phyloP scores from a whole-genome alignment of 2,888 invertebrate species.

The Cheilosia vulpina region DNA sequence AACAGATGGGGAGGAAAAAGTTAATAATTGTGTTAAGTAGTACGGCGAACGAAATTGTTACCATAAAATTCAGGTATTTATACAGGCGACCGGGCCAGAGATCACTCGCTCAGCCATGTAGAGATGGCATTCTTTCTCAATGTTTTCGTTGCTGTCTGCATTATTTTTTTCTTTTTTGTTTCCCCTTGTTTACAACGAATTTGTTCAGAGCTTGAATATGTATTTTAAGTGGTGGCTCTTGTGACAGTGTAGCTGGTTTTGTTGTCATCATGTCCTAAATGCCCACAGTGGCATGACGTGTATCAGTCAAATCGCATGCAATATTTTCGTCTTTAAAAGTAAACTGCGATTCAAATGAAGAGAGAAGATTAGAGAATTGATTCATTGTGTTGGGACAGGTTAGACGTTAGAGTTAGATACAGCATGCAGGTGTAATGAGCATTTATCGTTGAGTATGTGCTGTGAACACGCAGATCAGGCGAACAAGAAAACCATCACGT shows the following conservation, averaged over 20 bases:
- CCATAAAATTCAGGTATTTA: slow-evolving; percentile 48
- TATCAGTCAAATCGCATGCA: slow-evolving; percentile 56
- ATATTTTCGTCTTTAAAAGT: slow-evolving; percentile 35
- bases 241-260: slow-evolving; percentile 36
- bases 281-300: slow-evolving; percentile 63
- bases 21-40: slow-evolving; percentile 56
- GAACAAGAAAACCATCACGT: too few relatives aligned
- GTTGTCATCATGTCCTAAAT: slow-evolving; percentile 68
- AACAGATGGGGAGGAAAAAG: not conserved
- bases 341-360: slow-evolving; percentile 13
- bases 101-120: slow-evolving; percentile 49
- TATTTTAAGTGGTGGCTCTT: slow-evolving; percentile 19
- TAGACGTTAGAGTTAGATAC: not conserved
- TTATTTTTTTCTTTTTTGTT: not conserved
- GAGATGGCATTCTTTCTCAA: slow-evolving; percentile 63
- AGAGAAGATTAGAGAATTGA: slow-evolving; percentile 9
- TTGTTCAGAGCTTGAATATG: slow-evolving; percentile 31
- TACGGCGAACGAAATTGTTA: slow-evolving; percentile 44
- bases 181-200: slow-evolving; percentile 31
- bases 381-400: not conserved
- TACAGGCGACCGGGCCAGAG: slow-evolving; percentile 45
- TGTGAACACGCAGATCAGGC: too few relatives aligned
- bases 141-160: slow-evolving; percentile 20
- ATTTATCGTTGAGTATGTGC: not conserved
- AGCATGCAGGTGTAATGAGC: slow-evolving; percentile 3